Conservation (phyloP, 2,113 vertebrate genomes). For the Campylomormyrus numenius region DNA sequence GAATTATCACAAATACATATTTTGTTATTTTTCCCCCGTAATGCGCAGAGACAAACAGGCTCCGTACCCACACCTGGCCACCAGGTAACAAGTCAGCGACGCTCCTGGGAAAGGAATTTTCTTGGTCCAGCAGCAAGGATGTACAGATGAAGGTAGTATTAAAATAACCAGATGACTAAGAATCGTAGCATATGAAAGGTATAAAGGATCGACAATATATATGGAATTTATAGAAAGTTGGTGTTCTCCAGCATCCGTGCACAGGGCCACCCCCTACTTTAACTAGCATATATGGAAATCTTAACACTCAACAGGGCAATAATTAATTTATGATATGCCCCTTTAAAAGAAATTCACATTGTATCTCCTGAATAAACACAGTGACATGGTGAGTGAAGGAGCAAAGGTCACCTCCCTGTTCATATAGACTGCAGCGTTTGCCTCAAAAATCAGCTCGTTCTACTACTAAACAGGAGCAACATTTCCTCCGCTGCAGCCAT, state of each 20-base stretch:
- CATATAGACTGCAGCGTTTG: background rate
- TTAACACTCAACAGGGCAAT: background rate
- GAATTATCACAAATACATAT: background rate
- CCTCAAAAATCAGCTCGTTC: background rate
- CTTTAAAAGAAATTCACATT: background rate
- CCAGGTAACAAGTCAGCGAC: background rate
- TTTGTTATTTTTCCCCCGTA: slow-evolving; percentile 9
- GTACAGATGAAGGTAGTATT: background rate
- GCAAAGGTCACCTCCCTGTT: too few relatives aligned
- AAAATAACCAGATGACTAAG: background rate
- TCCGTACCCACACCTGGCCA: slow-evolving; percentile 40
- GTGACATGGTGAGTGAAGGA: background rate
- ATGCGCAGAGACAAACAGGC: slow-evolving; percentile 39
- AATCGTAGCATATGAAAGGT: background rate
- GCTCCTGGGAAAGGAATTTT: background rate
- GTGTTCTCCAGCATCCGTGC: slow-evolving; percentile 52
- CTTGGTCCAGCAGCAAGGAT: background rate
- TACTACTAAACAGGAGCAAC: slow-evolving; percentile 1
- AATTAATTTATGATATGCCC: background rate
- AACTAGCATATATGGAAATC: background rate
- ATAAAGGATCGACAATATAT: background rate
- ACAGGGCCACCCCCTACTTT: slow-evolving; percentile 35
- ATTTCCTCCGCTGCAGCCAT: slow-evolving; percentile 26
- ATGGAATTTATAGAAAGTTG: slow-evolving; percentile 25
- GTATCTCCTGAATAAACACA: background rate